Base-by-base conservation (phyloP, 1,140 invertebrate genomes). In the Radopholus similis region DNA sequence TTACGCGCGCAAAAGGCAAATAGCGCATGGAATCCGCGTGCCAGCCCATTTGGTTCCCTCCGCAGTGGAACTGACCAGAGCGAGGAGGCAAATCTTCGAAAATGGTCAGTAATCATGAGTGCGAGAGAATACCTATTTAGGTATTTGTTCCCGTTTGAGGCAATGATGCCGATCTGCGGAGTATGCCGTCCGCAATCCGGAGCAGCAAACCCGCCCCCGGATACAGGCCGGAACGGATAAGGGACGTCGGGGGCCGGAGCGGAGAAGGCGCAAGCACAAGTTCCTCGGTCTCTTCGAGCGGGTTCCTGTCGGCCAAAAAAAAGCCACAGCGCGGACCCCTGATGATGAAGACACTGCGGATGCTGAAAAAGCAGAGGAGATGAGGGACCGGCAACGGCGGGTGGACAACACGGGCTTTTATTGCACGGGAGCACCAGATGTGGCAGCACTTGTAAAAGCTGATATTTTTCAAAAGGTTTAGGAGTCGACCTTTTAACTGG, bases 101-200 rank as follows among this genome's bases (percentile, higher is more conserved):
- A 62, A 18, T n/a, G 58, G 58, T 58, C 18, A 40, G 40, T 6
- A 18, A 51, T 28, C 21, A 51, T 23, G 15, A 51, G 11, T 21
- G 35, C 35, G 40, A 4, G 18, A 26, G 28, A 47, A 49, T 21
- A n/a, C n/a, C n/a, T n/a, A n/a, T n/a, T n/a, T n/a, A n/a, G n/a
- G n/a, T 30, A 0, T 13, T 47, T 47, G 8, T 60, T 26, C 9
- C 8, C 32, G 15, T 40, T 21, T 62, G n/a, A 62, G 58, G 58
- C 18, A 62, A 62, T 62, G 21, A 62, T 28, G 58, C 58, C 2
- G 58, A 62, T 28, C 32, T 62, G 15, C 58, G 58, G 5, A 42
- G 47, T 47, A 62, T 62, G 58, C 58, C 58, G 23, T 35, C 58
- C 4, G 58, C 58, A 18, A 62, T 62, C n/a, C 58, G 58, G 32